A percentile compares a stretch with the other conserved stretches of the same genome.
Conservation (phyloP, 1,140 invertebrate genomes). For the Tetraneura akinire region DNA sequence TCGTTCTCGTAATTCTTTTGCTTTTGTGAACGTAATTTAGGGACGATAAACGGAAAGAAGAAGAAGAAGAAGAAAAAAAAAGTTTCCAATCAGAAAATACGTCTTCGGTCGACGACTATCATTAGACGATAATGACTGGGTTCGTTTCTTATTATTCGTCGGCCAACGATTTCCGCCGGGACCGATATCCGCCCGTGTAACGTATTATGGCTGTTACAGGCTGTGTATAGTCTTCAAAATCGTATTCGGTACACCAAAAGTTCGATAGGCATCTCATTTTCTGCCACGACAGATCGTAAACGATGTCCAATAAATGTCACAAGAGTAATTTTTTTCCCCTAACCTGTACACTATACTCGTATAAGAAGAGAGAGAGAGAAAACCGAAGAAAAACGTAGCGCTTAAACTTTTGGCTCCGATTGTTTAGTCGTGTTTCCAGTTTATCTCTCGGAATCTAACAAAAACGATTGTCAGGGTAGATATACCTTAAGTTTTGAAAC, state of each 20-base stretch:
- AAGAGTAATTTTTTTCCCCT: background rate
- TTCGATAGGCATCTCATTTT: constrained; percentile 19
- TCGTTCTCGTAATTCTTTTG: background rate
- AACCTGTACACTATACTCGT: too few species aligned
- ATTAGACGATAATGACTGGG: constrained; percentile 26
- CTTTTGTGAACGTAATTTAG: too few species aligned
- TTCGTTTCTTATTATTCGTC: constrained; percentile 16
- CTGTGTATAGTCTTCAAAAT: background rate
- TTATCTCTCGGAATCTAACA: background rate
- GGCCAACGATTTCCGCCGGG: background rate
- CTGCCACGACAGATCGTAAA: background rate
- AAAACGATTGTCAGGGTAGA: background rate
- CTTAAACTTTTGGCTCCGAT: background rate
- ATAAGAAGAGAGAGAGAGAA: too few species aligned
- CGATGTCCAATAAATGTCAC: background rate
- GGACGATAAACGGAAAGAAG: background rate
- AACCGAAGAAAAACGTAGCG: background rate
- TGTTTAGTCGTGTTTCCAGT: background rate
- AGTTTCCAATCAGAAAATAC: constrained; percentile 30
- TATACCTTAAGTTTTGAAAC: background rate
- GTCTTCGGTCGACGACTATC: background rate
- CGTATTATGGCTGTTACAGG: too few species aligned
- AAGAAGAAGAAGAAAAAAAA: constrained; percentile 15
- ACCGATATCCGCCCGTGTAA: background rate
- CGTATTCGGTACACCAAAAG: background rate